A percentile compares a stretch with the other conserved stretches of the same genome.
phyloP scores from a whole-genome alignment of 1,140 invertebrate species.

The Aphelenchoides fujianensis region DNA sequence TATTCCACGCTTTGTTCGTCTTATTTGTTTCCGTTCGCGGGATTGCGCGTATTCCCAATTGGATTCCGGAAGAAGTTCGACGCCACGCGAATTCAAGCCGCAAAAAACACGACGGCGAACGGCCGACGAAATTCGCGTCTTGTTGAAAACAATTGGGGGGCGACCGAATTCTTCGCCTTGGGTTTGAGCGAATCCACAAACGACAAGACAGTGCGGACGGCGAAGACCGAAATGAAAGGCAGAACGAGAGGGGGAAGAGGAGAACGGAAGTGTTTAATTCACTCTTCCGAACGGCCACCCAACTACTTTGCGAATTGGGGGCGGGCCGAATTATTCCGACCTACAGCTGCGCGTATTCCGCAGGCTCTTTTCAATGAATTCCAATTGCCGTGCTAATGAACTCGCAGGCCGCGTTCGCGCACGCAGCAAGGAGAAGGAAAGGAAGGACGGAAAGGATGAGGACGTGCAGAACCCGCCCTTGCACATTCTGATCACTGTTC shows the following conservation, averaged over 20 bases:
- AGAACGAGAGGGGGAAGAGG: background rate
- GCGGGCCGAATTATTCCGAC: background rate
- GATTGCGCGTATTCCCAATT: background rate
- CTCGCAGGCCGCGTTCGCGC: too few species aligned
- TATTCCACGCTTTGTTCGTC: background rate
- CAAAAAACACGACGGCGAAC: background rate
- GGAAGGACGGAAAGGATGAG: too few species aligned
- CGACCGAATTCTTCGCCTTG: background rate
- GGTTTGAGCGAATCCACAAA: background rate
- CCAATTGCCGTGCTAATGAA: too few species aligned
- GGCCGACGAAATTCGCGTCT: background rate
- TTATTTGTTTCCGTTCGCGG: background rate
- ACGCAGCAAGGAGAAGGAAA: too few species aligned
- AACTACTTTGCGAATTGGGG: background rate
- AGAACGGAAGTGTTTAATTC: background rate
- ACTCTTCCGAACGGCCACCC: background rate
- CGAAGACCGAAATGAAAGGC: too few species aligned
- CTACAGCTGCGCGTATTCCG: background rate
- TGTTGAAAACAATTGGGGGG: constrained; percentile 3
- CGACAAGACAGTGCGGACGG: background rate
- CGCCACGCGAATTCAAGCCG: background rate
- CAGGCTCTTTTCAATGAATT: too few species aligned
- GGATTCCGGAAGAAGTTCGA: too few species aligned
- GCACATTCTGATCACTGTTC: too few species aligned
- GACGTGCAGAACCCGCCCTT: too few species aligned